phyloP scores from a whole-genome alignment of 2,113 vertebrate species.

The Chitala chitala region DNA sequence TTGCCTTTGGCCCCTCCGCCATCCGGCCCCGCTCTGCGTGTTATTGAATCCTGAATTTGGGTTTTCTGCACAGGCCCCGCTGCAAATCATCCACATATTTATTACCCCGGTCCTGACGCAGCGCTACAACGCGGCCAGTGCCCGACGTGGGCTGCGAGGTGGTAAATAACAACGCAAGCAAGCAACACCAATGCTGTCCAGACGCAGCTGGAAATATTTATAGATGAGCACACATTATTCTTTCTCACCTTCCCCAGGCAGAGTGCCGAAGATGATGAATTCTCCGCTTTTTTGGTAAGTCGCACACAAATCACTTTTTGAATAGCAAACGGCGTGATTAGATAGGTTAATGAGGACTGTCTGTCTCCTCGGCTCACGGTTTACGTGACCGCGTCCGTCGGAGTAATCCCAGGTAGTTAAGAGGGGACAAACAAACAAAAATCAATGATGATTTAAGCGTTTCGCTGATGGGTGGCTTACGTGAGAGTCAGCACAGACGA shows the following conservation, averaged over 20 bases:
- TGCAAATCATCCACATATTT: not conserved
- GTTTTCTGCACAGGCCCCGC: not conserved
- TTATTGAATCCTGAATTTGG: not conserved
- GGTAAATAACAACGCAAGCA: not conserved
- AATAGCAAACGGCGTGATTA: not conserved
- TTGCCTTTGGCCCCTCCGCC: not conserved
- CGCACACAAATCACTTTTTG: not conserved
- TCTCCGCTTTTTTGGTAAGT: not conserved
- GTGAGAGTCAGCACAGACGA: not conserved
- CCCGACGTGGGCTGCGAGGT: not conserved
- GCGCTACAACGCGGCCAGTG: not conserved
- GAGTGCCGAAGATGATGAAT: not conserved
- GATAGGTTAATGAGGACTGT: not conserved
- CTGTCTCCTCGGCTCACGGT: not conserved
- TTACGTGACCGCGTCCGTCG: not conserved
- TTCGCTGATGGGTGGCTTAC: not conserved
- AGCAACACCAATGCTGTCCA: too few relatives aligned
- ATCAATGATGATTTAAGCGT: slow-evolving; percentile 10
- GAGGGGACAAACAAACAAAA: not conserved
- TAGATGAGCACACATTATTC: not conserved
- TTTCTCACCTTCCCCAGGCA: not conserved
- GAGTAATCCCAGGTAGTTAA: not conserved
- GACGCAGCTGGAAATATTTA: not conserved
- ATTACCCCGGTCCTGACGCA: not conserved
- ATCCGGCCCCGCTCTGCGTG: not conserved